Evolutionary conservation across 2,888 invertebrate genomes (phyloP).

Genomic region (Mythimna vitellina): DNA sequence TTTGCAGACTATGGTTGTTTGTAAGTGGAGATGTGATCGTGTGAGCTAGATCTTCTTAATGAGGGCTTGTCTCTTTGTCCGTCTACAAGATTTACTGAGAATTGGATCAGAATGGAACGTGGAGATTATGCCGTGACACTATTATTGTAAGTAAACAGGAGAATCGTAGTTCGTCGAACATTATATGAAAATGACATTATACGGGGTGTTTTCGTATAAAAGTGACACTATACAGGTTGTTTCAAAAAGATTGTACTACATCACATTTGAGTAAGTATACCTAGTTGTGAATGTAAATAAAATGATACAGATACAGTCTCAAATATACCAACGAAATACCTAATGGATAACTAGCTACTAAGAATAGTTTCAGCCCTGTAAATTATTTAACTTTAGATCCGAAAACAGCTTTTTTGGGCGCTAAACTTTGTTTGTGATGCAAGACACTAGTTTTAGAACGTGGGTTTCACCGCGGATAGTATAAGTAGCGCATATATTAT

Average conservation of each 20-base stretch:
- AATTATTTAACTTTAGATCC: background rate
- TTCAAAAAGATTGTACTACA: background rate
- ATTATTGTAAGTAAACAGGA: background rate
- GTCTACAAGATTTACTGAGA: constrained; percentile 14
- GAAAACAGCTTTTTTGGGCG: constrained; percentile 1
- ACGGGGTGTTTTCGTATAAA: background rate
- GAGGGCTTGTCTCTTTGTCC: constrained; percentile 13
- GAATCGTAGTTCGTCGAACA: background rate
- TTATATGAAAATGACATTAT: background rate
- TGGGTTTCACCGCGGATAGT: background rate
- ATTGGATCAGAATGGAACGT: constrained; percentile 5
- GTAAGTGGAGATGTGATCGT: constrained; percentile 39
- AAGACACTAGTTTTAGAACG: background rate
- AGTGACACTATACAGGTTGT: background rate
- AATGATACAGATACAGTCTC: too few species aligned
- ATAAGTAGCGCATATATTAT: background rate
- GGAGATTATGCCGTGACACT: constrained; percentile 3
- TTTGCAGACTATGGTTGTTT: constrained; percentile 28
- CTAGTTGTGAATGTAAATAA: too few species aligned
- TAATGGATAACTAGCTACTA: background rate
- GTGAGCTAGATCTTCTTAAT: constrained; percentile 53
- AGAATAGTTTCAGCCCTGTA: background rate
- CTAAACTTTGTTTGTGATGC: background rate
- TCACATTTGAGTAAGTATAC: background rate
- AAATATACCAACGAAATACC: background rate